Evolutionary conservation across 2,113 vertebrate species (phyloP).

Genomic region (Myanophis thanlyinensis): DNA sequence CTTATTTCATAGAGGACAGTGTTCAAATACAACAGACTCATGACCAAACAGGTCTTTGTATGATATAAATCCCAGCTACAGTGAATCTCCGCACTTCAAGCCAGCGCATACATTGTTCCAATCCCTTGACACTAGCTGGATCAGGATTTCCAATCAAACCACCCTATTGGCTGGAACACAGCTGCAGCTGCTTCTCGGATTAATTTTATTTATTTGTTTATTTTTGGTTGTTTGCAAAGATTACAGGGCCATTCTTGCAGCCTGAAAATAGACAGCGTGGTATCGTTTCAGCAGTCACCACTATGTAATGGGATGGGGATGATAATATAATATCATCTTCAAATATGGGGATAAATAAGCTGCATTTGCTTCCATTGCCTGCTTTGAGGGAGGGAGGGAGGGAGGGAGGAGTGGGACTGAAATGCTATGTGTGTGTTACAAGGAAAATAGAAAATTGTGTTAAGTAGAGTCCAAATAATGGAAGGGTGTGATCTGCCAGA

Average conservation of each 20-base stretch:
- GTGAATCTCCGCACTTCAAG: conserved; percentile 11
- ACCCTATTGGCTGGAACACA: background rate
- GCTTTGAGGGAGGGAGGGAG: background rate
- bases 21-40: background rate
- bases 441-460: background rate
- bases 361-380: background rate
- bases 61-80: rapidly evolving
- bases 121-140: background rate
- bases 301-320: background rate
- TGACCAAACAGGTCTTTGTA: background rate
- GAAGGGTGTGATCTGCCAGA: background rate
- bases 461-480: background rate
- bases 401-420: background rate
- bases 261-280: background rate
- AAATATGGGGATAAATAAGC: background rate
- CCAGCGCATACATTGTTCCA: conserved; percentile 10
- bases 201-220: background rate
- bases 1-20: background rate
- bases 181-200: background rate
- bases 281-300: background rate
- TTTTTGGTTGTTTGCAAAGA: background rate
- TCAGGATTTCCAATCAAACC: conserved; percentile 31
- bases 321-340: background rate
- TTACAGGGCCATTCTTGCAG: background rate
- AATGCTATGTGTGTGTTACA: background rate